Evolutionary conservation across 2,888 invertebrate species (phyloP).

Genomic region (Xestia sexstrigata): DNA sequence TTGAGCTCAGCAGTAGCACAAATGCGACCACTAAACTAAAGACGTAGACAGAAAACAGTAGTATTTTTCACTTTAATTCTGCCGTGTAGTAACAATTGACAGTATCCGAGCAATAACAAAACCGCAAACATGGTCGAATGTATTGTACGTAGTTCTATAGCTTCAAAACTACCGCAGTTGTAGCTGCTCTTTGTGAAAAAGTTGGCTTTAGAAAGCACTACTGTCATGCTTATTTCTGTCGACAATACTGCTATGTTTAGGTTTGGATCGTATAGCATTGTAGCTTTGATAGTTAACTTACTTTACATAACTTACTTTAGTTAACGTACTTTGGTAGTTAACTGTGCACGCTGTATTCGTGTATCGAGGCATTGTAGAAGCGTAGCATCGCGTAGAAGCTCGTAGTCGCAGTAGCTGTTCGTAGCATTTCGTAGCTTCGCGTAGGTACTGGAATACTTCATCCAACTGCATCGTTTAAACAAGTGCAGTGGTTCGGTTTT

Average conservation of each 20-base stretch:
- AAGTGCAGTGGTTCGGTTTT: no score
- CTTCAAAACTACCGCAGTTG: conserved; percentile 3
- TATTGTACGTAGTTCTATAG: background rate
- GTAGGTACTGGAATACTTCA: background rate
- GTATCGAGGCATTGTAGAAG: background rate
- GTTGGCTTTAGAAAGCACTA: background rate
- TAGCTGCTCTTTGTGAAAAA: conserved; percentile 17
- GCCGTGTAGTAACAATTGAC: background rate
- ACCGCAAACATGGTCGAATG: background rate
- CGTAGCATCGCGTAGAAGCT: background rate
- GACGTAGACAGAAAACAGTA: background rate
- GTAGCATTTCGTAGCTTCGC: background rate
- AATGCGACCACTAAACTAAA: background rate
- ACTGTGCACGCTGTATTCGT: background rate
- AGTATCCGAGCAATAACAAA: background rate
- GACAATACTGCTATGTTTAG: background rate
- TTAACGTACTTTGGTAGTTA: no score
- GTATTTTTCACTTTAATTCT: background rate
- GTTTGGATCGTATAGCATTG: background rate
- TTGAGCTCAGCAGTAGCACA: background rate
- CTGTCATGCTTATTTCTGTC: background rate
- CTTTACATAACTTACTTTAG: no score
- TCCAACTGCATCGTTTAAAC: background rate
- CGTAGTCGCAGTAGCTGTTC: background rate
- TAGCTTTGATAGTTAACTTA: no score